Evolutionary conservation across 2,113 vertebrate species (phyloP), one percentile per base, ranked within the genome.

Genomic region (Maylandia zebra): DNA sequence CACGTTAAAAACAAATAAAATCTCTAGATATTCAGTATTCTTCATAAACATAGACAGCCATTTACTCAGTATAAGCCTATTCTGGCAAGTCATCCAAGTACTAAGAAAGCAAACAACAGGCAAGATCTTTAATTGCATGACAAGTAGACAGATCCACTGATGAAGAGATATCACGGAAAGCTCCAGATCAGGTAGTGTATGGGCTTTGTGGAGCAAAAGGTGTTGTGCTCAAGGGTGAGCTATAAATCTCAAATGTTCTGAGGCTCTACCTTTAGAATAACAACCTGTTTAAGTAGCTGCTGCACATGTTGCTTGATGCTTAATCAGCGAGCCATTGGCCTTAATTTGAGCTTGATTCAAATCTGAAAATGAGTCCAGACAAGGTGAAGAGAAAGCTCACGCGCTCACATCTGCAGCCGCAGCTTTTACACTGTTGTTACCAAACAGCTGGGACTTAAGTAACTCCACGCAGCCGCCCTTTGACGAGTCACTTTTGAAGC

Each of bases 401-500:
- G n/a, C n/a, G 3, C 32, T 57, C 38, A 83, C 53, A 84, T 69
- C 69, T 87, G 41, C 71, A 24, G 53, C 66, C 69, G 38, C 86
- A 22, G 83, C 61, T 80, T 83, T 84, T 17, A 66, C 82, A 59
- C 79, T 79, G 57, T 38, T 74, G 61, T 66, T 30, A 38, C 69
- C 24, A 74, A 87, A 30, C 83, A 78, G 83, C 32, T 61, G 78
- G 83, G 82, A 90, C 74, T 59, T 76, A 27, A 71, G 64, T 74
- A 81, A 57, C 61, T 87, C 79, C 30, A 66, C 55, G 32, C 69
- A 52, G 82, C 36, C 80, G 78, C 83, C 45, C 88, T 90, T 86
- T 88, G 86, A 90, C 89, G 16, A 88, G 85, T 83, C 83, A 57
- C 81, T 88, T 59, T 90, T 86, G 89, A 89, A 81, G 80, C 82